These are phyloP conservation scores for Aricia artaxerxes DNA, from an alignment of 2,888 invertebrate genomes.

Conservation along the genomic window DNA sequence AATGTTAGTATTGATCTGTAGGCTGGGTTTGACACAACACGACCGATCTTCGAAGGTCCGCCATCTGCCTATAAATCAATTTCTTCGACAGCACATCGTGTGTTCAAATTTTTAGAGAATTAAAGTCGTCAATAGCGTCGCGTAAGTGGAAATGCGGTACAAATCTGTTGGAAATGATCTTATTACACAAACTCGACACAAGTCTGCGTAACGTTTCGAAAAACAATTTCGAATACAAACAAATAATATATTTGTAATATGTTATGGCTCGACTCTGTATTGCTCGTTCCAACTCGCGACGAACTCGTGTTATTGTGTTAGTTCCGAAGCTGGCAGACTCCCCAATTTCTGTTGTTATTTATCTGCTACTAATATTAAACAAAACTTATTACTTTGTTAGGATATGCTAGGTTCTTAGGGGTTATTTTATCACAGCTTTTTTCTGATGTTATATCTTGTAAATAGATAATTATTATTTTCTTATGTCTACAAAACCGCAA, in stretches of 20 bases:
- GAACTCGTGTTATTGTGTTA: conserved; percentile 11
- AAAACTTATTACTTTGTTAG: background rate
- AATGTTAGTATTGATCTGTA: too few species aligned
- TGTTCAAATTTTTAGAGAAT: too few species aligned
- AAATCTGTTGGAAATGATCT: background rate
- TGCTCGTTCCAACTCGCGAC: conserved; percentile 13
- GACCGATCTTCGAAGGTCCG: too few species aligned
- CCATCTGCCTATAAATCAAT: too few species aligned
- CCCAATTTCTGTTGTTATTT: conserved; percentile 3
- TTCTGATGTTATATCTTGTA: too few species aligned
- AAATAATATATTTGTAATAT: background rate
- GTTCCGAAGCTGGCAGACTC: conserved; percentile 9
- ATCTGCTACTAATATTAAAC: conserved; percentile 10
- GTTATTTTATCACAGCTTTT: too few species aligned
- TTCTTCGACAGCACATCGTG: too few species aligned
- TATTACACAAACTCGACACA: background rate
- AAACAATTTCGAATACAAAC: background rate
- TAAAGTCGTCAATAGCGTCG: too few species aligned
- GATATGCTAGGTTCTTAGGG: background rate
- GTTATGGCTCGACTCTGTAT: background rate
- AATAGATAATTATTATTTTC: too few species aligned
- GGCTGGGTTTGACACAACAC: too few species aligned
- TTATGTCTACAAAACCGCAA: too few species aligned
- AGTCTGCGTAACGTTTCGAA: background rate
- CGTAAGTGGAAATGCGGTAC: too few species aligned